Base-by-base conservation (phyloP, 2,888 invertebrate genomes). In the Caenorhabditis panamensis region DNA sequence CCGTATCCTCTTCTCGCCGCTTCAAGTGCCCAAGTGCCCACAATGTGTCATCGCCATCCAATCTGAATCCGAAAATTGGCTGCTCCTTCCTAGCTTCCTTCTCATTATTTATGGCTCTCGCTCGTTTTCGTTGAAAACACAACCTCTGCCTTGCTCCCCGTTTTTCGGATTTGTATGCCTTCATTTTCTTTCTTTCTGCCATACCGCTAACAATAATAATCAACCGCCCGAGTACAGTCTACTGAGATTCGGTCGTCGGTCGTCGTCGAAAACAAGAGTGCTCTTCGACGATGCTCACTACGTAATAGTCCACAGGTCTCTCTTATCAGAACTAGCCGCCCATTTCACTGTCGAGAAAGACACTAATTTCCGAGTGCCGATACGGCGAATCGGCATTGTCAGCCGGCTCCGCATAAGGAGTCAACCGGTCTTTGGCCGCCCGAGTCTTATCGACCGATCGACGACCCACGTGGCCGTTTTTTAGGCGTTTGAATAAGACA, bases 31-130 rank as follows among this genome's bases (percentile, higher is more conserved):
- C 53, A 16, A n/a, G n/a, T n/a, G n/a, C n/a, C n/a, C n/a, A n/a
- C 26, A 26, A 56, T 51, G 64, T 66, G 63, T 63, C 56, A 63
- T 31, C 41, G 18, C 51, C 28, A 54, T 54, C 36, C 36, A 63
- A 47, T 53, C 53, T 41, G 64, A 73, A 58, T 73, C 73, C 63
- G 49, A n/a, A 64, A 73, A 73, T 64, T 64, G 73, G 66, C 64
- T 54, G 24, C 68, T 24, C 26, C 26, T 26, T n/a, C 16, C 54
- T 1, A 13, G 26, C 36, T 58, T 22, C 24, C 22, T 18, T 31
- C 71, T 64, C 72, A 58, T 72, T 72, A 56, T 72, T 62, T 56
- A 72, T 63, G 71, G 47, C 71, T 63, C 36, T 28, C 44, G 61
- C 53, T 9, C 41, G 13, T 58, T 53, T 22, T 54, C 59, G 22